Percentiles rank a stretch among this genome's conserved stretches.
Conservation (phyloP, 2,113 vertebrate species). For the Leptocoma aspasia region DNA sequence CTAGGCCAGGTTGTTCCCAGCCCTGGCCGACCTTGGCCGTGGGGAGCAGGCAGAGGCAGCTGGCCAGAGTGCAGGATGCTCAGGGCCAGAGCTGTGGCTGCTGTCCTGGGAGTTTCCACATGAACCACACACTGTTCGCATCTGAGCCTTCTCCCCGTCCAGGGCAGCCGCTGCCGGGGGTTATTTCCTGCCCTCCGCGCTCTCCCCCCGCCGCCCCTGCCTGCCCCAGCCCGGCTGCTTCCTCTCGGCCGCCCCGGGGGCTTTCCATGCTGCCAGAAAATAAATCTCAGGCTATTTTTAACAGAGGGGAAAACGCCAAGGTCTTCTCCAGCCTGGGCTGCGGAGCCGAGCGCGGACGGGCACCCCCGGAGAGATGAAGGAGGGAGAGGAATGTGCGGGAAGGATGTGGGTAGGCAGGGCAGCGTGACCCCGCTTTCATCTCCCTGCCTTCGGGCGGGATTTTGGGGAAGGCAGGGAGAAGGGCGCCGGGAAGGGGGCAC, state of each 20-base stretch:
- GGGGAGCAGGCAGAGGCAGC: not conserved
- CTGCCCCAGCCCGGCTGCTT: conserved; percentile 63
- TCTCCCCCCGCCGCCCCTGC: conserved; percentile 5
- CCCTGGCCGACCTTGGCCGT: not conserved
- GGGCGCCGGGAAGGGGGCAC: not conserved
- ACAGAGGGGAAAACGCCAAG: conserved; percentile 52
- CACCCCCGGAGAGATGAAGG: conserved; percentile 36
- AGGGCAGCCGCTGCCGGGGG: conserved; percentile 37
- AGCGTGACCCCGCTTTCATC: not conserved
- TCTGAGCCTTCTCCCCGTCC: conserved; percentile 39
- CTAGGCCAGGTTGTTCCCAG: not conserved
- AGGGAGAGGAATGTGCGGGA: not conserved
- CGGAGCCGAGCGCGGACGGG: not conserved
- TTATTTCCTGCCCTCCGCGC: conserved; percentile 56
- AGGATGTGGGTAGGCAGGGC: conserved; percentile 40
- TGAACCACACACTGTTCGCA: conserved; percentile 20
- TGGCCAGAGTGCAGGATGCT: not conserved
- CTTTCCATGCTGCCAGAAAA: conserved; percentile 69
- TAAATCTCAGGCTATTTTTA: conserved; percentile 72
- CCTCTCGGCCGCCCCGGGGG: conserved; percentile 61
- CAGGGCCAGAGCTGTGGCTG: not conserved
- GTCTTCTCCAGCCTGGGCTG: conserved; percentile 11
- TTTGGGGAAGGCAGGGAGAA: not conserved
- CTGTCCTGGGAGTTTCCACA: conserved; percentile 59
- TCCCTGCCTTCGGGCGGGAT: not conserved